Conservation (phyloP, 1,140 invertebrate genomes). For the Spodoptera litura region DNA sequence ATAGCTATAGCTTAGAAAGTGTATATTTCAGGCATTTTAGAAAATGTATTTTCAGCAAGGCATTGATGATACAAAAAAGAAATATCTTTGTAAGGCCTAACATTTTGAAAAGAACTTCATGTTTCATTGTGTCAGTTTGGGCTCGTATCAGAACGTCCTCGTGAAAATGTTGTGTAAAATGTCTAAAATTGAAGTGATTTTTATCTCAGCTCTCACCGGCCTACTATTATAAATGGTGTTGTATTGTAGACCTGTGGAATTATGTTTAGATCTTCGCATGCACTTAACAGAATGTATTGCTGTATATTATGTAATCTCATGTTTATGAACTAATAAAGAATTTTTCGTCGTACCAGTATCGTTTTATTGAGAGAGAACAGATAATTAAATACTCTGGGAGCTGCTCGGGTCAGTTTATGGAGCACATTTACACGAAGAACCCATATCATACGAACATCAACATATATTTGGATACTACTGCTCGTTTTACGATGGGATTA, state of each 20-base stretch:
- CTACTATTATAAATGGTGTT: not conserved
- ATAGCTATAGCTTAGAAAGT: no score
- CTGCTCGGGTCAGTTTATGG: not conserved
- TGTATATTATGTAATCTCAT: constrained; percentile 27
- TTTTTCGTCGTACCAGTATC: constrained; percentile 11
- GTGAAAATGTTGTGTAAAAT: no score
- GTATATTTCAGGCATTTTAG: no score
- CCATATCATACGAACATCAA: not conserved
- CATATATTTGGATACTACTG: not conserved
- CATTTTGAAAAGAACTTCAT: no score
- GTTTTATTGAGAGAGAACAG: constrained; percentile 16
- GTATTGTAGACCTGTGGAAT: not conserved
- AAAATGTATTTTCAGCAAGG: no score
- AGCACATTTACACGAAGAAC: constrained; percentile 11
- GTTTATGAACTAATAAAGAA: constrained; percentile 42
- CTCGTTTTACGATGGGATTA: not conserved
- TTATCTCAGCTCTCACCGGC: constrained; percentile 9
- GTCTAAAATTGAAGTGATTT: no score
- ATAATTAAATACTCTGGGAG: not conserved
- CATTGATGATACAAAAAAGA: no score
- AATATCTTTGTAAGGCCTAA: no score
- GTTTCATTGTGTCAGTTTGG: no score
- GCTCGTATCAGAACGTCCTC: no score
- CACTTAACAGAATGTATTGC: constrained; percentile 25
- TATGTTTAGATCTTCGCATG: constrained; percentile 28